Evolutionary conservation across 2,888 invertebrate species (phyloP).

Genomic region (Callyntrura sp.): DNA sequence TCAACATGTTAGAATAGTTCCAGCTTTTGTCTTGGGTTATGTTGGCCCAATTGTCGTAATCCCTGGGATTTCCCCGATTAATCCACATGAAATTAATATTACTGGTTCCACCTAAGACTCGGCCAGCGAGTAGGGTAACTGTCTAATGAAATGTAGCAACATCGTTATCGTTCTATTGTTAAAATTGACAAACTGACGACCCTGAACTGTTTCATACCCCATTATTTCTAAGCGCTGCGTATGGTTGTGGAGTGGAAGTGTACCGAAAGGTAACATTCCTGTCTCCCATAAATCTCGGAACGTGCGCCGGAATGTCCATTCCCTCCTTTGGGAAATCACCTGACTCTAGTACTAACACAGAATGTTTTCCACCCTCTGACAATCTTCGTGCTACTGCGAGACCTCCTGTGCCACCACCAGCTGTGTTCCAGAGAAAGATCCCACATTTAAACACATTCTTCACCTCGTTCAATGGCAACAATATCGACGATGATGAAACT

Average conservation of each 20-base stretch:
- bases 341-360: conserved; percentile 60
- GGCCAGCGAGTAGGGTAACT: conserved; percentile 66
- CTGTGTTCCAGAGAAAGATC: too few species aligned
- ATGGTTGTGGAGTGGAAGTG: conserved; percentile 57
- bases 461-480: too few species aligned
- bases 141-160: conserved; percentile 46
- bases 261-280: conserved; percentile 49
- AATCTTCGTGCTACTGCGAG: conserved; percentile 54
- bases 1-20: conserved; percentile 4
- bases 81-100: conserved; percentile 74
- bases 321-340: conserved; percentile 39
- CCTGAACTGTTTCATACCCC: too few species aligned
- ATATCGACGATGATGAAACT: too few species aligned
- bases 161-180: too few species aligned
- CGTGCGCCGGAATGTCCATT: too few species aligned
- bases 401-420: conserved; percentile 61
- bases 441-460: too few species aligned
- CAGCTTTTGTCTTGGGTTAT: conserved; percentile 18
- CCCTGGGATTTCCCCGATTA: conserved; percentile 61
- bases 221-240: too few species aligned
- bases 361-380: conserved; percentile 55
- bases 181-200: too few species aligned
- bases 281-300: too few species aligned
- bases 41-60: conserved; percentile 37
- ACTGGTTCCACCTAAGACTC: conserved; percentile 73